Conservation (phyloP, 2,113 vertebrate genomes). For the Pyxicephalus adspersus region DNA sequence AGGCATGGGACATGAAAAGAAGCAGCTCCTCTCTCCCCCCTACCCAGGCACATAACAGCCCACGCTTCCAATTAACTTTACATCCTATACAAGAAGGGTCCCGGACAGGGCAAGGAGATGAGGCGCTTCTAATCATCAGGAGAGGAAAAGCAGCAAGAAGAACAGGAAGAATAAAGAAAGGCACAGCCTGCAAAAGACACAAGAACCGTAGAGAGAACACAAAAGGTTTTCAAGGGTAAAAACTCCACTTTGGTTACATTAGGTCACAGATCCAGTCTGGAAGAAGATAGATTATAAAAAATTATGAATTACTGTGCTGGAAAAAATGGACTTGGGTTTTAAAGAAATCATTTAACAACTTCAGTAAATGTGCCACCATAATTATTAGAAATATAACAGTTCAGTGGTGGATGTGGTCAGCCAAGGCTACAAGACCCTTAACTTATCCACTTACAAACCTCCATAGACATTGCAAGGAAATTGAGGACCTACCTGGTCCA, state of each 20-base stretch:
- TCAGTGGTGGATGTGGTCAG: no score
- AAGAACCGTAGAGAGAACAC: neutral
- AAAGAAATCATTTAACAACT: no score
- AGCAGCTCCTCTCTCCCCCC: neutral
- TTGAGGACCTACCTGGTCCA: slow-evolving; percentile 83
- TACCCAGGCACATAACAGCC: neutral
- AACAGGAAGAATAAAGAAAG: neutral
- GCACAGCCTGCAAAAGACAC: slow-evolving; percentile 18
- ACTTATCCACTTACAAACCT: no score
- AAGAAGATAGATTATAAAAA: no score
- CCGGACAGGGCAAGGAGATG: slow-evolving; percentile 17
- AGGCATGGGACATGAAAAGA: slow-evolving; percentile 28
- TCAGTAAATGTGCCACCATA: no score
- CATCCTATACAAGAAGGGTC: neutral
- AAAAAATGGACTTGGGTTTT: no score
- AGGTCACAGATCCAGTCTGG: no score
- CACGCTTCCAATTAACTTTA: slow-evolving; percentile 42
- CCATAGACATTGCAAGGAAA: no score
- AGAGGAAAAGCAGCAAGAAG: slow-evolving; percentile 7
- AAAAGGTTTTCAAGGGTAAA: neutral
- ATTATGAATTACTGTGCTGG: no score
- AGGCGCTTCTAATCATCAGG: neutral
- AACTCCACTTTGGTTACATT: no score
- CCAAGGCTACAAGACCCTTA: no score
- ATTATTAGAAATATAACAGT: no score